Evolutionary conservation across 2,113 vertebrate species (phyloP), one percentile per base, ranked within the genome.

Genomic region (Beaufortia kweichowensis): DNA sequence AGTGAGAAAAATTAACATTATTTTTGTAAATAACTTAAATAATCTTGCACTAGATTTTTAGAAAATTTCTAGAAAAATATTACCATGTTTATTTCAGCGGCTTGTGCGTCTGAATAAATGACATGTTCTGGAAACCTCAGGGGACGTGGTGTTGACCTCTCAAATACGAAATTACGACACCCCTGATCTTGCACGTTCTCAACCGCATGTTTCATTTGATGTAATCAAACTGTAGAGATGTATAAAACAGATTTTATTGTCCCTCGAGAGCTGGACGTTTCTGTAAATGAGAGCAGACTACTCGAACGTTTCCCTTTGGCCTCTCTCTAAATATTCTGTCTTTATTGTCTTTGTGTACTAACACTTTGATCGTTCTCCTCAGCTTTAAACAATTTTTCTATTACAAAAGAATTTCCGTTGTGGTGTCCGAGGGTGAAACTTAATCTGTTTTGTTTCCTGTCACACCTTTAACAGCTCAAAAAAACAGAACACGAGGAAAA

Each of bases 331-430:
- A 81, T 79, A 73, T 65, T 65, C 60, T 39, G 43, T 8, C 65
- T 81, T 68, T 75, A 61, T 31, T 21, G 17, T 15, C 31, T 70
- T 31, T 74, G 10, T 65, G 41, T 11, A n/a, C 33, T 55, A 14
- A 55, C 50, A 41, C 39, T 77, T 63, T 35, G n/a, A 79, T 83
- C 17, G 23, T 79, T 81, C 55, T 48, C n/a, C 78, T 62, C 69
- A 66, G 66, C 46, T 41, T 82, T 82, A 65, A 10, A 17, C 62
- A 35, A 77, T 82, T 84, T 80, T 84, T 82, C 70, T 46, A 65
- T 77, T 80, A 75, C 75, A 64, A 15, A 64, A 71, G 75, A 80
- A 82, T 82, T 85, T 83, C 33, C 46, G 85, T 82, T 63, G 23
- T 28, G 10, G 28, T 85, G 48, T 80, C 57, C 41, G 2, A 0